Evolutionary conservation across 2,113 vertebrate species (phyloP).

Genomic region (Brachyhypopomus occidentalis): DNA sequence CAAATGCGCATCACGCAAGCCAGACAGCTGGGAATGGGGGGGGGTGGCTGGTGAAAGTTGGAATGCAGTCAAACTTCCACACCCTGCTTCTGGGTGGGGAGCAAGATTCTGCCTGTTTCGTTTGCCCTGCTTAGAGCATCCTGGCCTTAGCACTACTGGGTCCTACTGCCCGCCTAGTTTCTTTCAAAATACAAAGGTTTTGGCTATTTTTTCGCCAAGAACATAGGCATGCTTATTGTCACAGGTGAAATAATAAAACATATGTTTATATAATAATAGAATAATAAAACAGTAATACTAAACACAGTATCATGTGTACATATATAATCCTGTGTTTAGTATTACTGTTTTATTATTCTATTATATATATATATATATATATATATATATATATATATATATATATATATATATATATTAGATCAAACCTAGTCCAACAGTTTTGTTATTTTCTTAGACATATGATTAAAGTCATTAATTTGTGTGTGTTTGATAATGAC

Average conservation of each 20-base stretch:
- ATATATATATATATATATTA: too few species aligned
- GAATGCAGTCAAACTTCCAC: slow-evolving; percentile 71
- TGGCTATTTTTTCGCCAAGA: not conserved
- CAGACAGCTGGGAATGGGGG: not conserved
- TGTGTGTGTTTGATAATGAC: not conserved
- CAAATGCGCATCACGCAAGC: not conserved
- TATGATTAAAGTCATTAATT: too few species aligned
- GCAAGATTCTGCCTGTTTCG: slow-evolving; percentile 55
- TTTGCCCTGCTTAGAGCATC: slow-evolving; percentile 18
- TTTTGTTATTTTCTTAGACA: too few species aligned
- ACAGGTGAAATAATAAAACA: not conserved
- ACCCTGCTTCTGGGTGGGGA: slow-evolving; percentile 70
- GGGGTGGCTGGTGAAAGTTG: not conserved
- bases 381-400: too few species aligned
- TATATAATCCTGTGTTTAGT: too few species aligned
- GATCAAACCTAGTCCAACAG: too few species aligned
- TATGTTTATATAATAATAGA: not conserved
- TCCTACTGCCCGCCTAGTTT: slow-evolving; percentile 63
- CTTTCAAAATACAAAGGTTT: not conserved
- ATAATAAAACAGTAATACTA: too few species aligned
- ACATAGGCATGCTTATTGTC: not conserved
- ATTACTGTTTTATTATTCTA: too few species aligned
- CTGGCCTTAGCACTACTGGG: slow-evolving; percentile 58
- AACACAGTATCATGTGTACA: too few species aligned
- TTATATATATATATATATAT: too few species aligned